phyloP scores from a whole-genome alignment of 2,113 vertebrate genomes.

The Xerus inauris region DNA sequence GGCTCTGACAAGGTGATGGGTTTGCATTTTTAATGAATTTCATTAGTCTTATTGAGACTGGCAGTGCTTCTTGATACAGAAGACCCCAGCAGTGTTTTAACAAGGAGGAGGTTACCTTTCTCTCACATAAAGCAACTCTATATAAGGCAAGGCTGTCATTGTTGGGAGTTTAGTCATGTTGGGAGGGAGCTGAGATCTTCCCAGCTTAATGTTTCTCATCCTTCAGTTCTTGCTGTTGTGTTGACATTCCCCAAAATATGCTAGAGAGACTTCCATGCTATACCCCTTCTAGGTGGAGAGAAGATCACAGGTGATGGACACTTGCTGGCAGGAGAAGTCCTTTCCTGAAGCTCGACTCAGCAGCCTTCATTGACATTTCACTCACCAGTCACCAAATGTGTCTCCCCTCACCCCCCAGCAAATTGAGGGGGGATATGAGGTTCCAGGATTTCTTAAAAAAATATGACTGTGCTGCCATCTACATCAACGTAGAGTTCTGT shows the following conservation, averaged over 20 bases:
- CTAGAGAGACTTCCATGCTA: not conserved
- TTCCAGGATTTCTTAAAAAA: too few relatives aligned
- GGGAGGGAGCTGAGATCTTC: not conserved
- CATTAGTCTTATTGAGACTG: not conserved
- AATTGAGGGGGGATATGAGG: not conserved
- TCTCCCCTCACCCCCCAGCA: too few relatives aligned
- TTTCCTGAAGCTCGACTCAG: too few relatives aligned
- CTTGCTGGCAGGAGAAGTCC: too few relatives aligned
- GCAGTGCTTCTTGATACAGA: not conserved
- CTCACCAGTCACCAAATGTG: not conserved
- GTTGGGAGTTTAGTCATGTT: not conserved
- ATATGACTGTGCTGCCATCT: too few relatives aligned
- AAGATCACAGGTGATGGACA: too few relatives aligned
- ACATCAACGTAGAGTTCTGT: not conserved
- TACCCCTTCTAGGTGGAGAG: not conserved
- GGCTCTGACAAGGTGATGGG: not conserved
- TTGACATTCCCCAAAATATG: not conserved
- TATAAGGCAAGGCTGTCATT: not conserved
- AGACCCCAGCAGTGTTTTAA: not conserved
- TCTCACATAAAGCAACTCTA: not conserved
- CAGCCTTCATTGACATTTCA: not conserved
- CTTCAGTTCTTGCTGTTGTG: not conserved
- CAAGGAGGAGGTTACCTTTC: not conserved
- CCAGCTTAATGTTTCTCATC: not conserved
- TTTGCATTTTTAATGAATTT: not conserved